These are phyloP conservation scores for Drosophila dunni DNA, from an alignment of 1,140 invertebrate species.

Conservation along the genomic window DNA sequence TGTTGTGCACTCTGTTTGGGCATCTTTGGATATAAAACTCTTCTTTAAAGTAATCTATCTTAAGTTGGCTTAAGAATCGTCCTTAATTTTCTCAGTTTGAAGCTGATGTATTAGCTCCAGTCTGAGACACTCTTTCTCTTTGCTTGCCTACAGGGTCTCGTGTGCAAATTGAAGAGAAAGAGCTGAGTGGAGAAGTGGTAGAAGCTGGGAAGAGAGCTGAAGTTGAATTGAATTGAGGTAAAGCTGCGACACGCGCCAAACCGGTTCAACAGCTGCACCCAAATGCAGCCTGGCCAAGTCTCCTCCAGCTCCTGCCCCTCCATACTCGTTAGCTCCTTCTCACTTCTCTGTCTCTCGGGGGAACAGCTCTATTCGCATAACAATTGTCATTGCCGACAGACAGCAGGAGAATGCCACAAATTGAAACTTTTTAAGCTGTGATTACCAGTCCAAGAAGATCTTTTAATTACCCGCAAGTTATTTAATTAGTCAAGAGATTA, in stretches of 20 bases:
- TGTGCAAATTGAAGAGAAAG: slow-evolving; percentile 13
- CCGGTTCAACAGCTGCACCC: slow-evolving; percentile 78
- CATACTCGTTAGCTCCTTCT: neutral
- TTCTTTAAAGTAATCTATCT: no score
- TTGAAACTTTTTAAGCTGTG: slow-evolving; percentile 6
- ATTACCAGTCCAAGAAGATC: slow-evolving; percentile 16
- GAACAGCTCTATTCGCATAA: slow-evolving; percentile 18
- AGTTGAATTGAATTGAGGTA: neutral
- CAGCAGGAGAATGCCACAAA: neutral
- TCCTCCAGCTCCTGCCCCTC: neutral
- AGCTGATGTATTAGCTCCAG: no score
- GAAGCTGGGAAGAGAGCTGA: slow-evolving; percentile 3
- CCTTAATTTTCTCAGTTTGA: no score
- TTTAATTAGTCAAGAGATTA: slow-evolving; percentile 52
- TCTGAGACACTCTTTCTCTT: no score
- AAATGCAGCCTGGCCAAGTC: slow-evolving; percentile 42
- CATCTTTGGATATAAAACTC: no score
- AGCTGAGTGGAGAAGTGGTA: slow-evolving; percentile 6
- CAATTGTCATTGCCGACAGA: slow-evolving; percentile 65
- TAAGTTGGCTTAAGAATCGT: no score
- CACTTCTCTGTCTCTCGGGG: neutral
- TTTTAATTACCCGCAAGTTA: slow-evolving; percentile 41
- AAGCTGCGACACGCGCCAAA: slow-evolving; percentile 68
- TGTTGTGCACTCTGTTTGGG: no score
- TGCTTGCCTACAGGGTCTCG: no score